phyloP scores from a whole-genome alignment of 2,888 invertebrate genomes.

The Eristalis pertinax region DNA sequence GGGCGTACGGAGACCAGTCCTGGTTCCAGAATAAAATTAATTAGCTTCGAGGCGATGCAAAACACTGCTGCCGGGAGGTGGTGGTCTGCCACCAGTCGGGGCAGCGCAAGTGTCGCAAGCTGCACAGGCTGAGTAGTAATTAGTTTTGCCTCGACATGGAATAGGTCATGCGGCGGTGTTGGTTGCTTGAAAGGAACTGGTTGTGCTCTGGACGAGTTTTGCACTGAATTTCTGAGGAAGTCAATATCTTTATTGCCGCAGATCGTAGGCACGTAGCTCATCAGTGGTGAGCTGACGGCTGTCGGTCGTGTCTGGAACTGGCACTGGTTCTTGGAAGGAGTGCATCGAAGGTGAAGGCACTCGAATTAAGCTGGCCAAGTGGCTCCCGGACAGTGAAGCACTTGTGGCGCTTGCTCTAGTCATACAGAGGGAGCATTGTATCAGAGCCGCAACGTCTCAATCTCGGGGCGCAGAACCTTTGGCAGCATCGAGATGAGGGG shows the following conservation, averaged over 20 bases:
- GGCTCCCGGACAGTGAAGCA: too few relatives aligned
- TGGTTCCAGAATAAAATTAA: constrained; percentile 45
- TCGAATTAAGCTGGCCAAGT: too few relatives aligned
- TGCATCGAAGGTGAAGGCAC: too few relatives aligned
- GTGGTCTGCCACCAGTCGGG: constrained; percentile 18
- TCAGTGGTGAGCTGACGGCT: not conserved
- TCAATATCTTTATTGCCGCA: not conserved
- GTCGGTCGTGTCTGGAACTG: not conserved
- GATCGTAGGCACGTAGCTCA: not conserved
- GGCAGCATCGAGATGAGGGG: too few relatives aligned
- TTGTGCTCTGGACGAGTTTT: not conserved
- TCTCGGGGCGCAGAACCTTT: too few relatives aligned
- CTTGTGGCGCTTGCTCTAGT: too few relatives aligned
- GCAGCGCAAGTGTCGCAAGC: constrained; percentile 4
- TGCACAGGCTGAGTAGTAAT: constrained; percentile 3
- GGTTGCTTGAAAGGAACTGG: not conserved
- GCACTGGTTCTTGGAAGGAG: too few relatives aligned
- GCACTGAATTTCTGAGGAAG: not conserved
- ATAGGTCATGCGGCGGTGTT: not conserved
- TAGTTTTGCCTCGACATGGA: constrained; percentile 9
- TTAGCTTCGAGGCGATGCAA: constrained; percentile 38
- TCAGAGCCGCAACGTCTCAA: too few relatives aligned
- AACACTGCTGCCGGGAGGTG: constrained; percentile 31
- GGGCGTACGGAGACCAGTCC: not conserved
- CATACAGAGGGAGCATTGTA: too few relatives aligned